Conservation (phyloP, 2,888 invertebrate genomes). For the Agriopis marginaria region DNA sequence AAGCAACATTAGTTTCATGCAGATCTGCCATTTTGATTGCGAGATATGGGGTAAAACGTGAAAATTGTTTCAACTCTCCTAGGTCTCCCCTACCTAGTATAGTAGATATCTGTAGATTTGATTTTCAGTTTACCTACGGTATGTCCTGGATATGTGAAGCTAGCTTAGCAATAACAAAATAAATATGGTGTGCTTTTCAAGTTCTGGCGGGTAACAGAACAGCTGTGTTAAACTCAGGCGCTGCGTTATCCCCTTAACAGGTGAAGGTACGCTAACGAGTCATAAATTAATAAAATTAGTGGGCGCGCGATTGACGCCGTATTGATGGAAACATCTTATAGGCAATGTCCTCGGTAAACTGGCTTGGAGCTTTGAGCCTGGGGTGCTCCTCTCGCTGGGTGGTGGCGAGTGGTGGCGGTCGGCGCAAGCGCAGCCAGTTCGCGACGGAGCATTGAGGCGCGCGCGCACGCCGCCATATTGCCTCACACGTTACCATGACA, state of each 20-base stretch:
- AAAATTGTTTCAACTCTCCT: no score
- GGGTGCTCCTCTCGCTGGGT: conserved; percentile 78
- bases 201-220: no score
- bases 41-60: no score
- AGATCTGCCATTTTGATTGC: no score
- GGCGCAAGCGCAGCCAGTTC: conserved; percentile 72
- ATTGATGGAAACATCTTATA: conserved; percentile 59
- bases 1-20: no score
- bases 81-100: no score
- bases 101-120: no score
- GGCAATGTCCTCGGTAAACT: conserved; percentile 79
- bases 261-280: conserved; percentile 40
- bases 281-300: conserved; percentile 43
- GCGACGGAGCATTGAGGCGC: conserved; percentile 75
- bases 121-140: no score
- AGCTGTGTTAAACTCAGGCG: no score
- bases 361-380: conserved; percentile 64
- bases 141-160: no score
- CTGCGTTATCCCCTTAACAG: conserved; percentile 13
- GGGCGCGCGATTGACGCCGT: conserved; percentile 59
- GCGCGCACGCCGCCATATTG: conserved; percentile 81
- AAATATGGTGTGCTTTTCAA: no score
- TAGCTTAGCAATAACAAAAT: no score
- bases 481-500: conserved; percentile 77
- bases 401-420: conserved; percentile 70